Conservation (phyloP, 2,797 vertebrate species). For the Mormyrops attenuatus region DNA sequence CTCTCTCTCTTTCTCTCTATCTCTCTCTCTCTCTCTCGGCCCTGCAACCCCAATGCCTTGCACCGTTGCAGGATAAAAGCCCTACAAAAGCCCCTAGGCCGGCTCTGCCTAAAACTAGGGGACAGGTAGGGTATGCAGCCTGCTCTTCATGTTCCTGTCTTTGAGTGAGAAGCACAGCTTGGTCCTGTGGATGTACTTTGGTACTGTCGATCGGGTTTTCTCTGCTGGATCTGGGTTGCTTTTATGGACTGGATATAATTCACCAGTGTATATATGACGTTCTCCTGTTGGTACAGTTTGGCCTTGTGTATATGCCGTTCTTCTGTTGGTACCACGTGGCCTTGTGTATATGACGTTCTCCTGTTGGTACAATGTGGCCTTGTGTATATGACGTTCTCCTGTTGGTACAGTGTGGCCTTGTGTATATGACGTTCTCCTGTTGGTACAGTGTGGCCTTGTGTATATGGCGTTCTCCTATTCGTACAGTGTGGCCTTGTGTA, state of each 20-base stretch:
- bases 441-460: neutral
- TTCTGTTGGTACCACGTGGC: neutral
- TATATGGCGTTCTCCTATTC: neutral
- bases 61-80: neutral
- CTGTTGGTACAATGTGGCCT: neutral
- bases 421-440: neutral
- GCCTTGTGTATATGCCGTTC: neutral
- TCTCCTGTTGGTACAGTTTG: neutral
- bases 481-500: neutral
- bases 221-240: neutral
- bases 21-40: neutral
- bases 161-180: neutral
- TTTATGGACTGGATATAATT: neutral
- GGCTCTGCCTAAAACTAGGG: neutral
- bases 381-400: neutral
- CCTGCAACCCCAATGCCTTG: neutral
- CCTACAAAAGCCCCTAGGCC: neutral
- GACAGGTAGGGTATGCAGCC: neutral
- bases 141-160: neutral
- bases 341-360: neutral
- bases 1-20: neutral
- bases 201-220: neutral
- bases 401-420: neutral
- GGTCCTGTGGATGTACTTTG: neutral
- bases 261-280: neutral